Conservation (phyloP, 2,888 invertebrate species). For the Zaprionus lineosus region DNA sequence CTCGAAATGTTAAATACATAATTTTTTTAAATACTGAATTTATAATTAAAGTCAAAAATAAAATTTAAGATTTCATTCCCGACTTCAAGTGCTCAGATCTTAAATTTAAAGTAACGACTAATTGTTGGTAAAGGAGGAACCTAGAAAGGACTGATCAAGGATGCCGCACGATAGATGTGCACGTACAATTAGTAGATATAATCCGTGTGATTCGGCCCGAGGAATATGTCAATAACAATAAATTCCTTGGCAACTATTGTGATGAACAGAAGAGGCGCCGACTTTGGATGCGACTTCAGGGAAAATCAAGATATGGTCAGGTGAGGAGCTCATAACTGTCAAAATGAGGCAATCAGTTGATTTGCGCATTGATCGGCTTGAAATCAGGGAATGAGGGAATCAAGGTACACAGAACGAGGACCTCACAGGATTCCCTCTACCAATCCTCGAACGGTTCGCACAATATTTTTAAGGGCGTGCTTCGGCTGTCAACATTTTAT, state of each 20-base stretch:
- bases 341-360: constrained; percentile 66
- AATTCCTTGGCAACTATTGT: constrained; percentile 55
- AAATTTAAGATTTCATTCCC: no score
- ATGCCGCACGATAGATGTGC: constrained; percentile 24
- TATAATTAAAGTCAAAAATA: no score
- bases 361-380: constrained; percentile 48
- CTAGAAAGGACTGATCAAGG: constrained; percentile 33
- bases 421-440: constrained; percentile 58
- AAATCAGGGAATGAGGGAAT: constrained; percentile 8
- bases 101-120: constrained; percentile 8
- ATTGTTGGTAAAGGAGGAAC: constrained; percentile 26
- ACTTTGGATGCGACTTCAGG: constrained; percentile 11
- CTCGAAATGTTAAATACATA: no score
- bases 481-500: constrained; percentile 83
- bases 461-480: constrained; percentile 82
- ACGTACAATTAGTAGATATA: constrained; percentile 67
- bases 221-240: constrained; percentile 75
- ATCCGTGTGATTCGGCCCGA: constrained; percentile 74
- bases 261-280: no score
- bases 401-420: constrained; percentile 34
- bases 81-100: neutral
- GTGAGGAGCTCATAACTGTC: constrained; percentile 71
- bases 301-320: constrained; percentile 56
- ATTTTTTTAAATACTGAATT: no score
- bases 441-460: constrained; percentile 51